A percentile compares a stretch with the other conserved stretches of the same genome.
Conservation (phyloP, 1,140 invertebrate genomes). For the Wiebesia pumilae region DNA sequence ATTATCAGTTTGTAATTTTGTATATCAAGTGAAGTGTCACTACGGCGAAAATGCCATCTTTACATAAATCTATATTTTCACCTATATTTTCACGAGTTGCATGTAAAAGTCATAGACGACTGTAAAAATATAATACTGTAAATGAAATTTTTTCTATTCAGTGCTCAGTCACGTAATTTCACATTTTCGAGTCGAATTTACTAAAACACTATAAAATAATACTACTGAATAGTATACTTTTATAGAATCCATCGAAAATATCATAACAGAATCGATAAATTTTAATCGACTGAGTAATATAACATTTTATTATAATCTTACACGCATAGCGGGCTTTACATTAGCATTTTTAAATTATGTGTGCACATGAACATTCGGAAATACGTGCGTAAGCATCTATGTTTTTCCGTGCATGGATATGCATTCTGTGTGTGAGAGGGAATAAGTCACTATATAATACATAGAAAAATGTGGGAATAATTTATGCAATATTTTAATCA, state of each 20-base stretch:
- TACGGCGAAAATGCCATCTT: too few relatives aligned
- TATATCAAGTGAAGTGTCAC: too few relatives aligned
- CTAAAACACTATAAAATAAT: background rate
- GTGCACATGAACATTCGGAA: background rate
- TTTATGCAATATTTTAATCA: too few relatives aligned
- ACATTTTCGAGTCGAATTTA: background rate
- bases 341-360: slow-evolving; percentile 2
- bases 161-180: too few relatives aligned
- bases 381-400: background rate
- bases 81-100: background rate
- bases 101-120: background rate
- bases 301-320: slow-evolving; percentile 3
- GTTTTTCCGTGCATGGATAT: background rate
- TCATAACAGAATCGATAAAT: background rate
- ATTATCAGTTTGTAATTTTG: too few relatives aligned
- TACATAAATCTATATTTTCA: too few relatives aligned
- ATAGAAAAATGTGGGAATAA: too few relatives aligned
- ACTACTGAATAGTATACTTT: background rate
- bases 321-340: background rate
- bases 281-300: slow-evolving; percentile 3
- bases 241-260: background rate
- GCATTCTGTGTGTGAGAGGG: too few relatives aligned
- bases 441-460: background rate
- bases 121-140: background rate
- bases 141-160: background rate